A percentile compares a stretch with the other conserved stretches of the same genome.
Evolutionary conservation across 2,888 invertebrate species (phyloP).

Genomic region (Gryllus longicercus): DNA sequence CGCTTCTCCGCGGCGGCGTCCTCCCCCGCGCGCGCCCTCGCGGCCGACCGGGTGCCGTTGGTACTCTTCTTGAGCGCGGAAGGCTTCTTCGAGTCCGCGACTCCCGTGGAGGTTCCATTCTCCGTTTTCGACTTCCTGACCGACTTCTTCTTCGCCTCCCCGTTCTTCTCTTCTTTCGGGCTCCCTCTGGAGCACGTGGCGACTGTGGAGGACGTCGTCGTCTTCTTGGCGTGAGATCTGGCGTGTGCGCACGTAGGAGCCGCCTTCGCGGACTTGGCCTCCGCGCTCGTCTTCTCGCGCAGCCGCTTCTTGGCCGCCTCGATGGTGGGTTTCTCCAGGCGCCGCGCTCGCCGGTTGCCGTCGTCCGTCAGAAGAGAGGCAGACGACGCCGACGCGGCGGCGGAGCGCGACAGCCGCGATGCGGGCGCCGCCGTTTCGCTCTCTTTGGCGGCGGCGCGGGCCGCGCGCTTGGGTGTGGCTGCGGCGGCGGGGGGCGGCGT

Average conservation of each 20-base stretch:
- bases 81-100: background rate
- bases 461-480: too few relatives aligned
- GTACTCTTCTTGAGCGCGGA: background rate
- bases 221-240: background rate
- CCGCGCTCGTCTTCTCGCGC: conserved; percentile 45
- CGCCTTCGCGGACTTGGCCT: conserved; percentile 40
- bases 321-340: conserved; percentile 39
- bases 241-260: background rate
- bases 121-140: conserved; percentile 35
- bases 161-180: conserved; percentile 6
- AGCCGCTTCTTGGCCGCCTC: conserved; percentile 42
- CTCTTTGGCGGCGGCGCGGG: conserved; percentile 24
- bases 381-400: background rate
- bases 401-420: too few relatives aligned
- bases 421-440: conserved; percentile 39
- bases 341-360: conserved; percentile 41
- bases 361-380: conserved; percentile 38
- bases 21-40: background rate
- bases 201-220: background rate
- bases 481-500: too few relatives aligned
- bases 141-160: conserved; percentile 37
- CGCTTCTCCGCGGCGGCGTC: background rate
- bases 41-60: background rate
- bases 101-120: background rate
- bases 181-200: background rate